Evolutionary conservation across 1,140 invertebrate genomes (phyloP).

Genomic region (Drosophila azteca): DNA sequence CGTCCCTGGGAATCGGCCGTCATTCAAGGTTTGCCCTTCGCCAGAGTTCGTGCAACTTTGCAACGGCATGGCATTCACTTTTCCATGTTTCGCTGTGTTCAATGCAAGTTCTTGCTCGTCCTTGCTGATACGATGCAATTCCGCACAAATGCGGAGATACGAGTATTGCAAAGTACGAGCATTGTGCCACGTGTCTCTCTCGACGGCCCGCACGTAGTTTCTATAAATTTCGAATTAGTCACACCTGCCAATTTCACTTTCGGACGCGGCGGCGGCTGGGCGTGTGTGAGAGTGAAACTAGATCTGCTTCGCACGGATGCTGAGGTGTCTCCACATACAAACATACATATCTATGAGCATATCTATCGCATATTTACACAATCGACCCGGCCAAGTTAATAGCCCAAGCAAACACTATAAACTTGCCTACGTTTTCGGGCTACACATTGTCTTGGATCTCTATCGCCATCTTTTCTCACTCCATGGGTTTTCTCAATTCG

Average conservation of each 20-base stretch:
- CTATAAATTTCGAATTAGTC: constrained; percentile 58
- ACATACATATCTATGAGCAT: constrained; percentile 1
- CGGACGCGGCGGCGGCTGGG: neutral
- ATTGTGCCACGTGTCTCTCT: constrained; percentile 1
- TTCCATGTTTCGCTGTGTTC: constrained; percentile 3
- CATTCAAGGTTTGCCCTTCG: constrained; percentile 55
- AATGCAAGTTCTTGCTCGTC: constrained; percentile 24
- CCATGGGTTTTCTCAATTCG: constrained; percentile 43
- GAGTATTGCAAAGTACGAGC: neutral
- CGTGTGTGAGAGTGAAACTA: constrained; percentile 45
- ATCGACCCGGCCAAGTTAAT: constrained; percentile 57
- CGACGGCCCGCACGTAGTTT: constrained; percentile 25
- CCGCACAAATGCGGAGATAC: constrained; percentile 28
- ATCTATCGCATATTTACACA: constrained; percentile 51
- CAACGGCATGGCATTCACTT: constrained; percentile 61
- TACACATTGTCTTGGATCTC: constrained; percentile 32
- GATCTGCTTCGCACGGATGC: constrained; percentile 33
- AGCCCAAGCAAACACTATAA: constrained; percentile 46
- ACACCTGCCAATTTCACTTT: constrained; percentile 68
- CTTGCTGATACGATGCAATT: constrained; percentile 27
- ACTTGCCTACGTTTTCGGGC: constrained; percentile 52
- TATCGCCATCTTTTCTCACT: neutral
- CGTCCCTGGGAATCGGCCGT: constrained; percentile 46
- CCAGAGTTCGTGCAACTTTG: constrained; percentile 60
- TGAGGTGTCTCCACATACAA: constrained; percentile 30